Conservation (phyloP, 2,113 vertebrate genomes). For the Leuciscus idus region DNA sequence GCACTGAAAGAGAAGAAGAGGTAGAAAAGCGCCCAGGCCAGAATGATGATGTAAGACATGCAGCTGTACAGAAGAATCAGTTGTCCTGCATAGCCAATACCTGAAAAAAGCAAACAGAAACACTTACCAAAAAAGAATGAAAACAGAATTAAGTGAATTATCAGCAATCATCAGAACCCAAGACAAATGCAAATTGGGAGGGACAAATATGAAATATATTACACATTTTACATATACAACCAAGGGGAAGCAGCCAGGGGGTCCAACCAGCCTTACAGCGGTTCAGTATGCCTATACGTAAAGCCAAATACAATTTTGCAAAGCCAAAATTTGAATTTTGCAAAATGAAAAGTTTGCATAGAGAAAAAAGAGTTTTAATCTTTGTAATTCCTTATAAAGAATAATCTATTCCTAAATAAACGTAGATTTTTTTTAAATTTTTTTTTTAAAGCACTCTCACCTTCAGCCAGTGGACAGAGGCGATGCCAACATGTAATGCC, state of each 20-base stretch:
- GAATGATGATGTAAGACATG: conserved; percentile 87
- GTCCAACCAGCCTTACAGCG: background rate
- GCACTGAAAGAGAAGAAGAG: conserved; percentile 86
- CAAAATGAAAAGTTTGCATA: too few species aligned
- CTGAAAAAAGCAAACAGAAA: conserved; percentile 66
- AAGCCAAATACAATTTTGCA: background rate
- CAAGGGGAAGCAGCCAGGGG: background rate
- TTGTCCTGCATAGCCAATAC: conserved; percentile 86
- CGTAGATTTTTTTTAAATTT: background rate
- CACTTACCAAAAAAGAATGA: background rate
- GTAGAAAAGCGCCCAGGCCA: conserved; percentile 90
- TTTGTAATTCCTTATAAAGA: background rate
- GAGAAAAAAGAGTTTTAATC: background rate
- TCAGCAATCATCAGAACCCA: background rate
- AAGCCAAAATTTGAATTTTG: background rate
- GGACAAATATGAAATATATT: background rate
- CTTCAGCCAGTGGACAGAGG: conserved; percentile 73
- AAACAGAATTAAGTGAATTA: background rate
- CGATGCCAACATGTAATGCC: conserved; percentile 75
- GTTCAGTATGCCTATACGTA: background rate
- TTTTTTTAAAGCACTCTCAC: conserved; percentile 54
- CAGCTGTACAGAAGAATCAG: conserved; percentile 83
- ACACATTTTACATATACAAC: background rate
- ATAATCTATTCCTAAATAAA: background rate
- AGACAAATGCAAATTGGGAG: background rate